Evolutionary conservation across 2,797 vertebrate species (phyloP).

Genomic region (Taenioides sp.): DNA sequence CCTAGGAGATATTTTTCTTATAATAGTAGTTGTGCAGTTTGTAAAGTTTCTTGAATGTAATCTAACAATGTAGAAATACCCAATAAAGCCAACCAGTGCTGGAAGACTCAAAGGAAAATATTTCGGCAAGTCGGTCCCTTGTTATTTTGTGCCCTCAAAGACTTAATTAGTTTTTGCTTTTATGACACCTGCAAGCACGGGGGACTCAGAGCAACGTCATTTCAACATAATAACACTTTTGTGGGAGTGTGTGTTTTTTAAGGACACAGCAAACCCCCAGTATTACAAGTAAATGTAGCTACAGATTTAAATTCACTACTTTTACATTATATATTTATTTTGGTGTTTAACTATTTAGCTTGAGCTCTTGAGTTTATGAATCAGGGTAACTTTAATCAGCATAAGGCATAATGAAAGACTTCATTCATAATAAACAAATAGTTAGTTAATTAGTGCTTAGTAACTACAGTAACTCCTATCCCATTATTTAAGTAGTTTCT

Average conservation of each 20-base stretch:
- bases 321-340: no score
- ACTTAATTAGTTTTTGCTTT: slow-evolving; percentile 48
- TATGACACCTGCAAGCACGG: slow-evolving; percentile 37
- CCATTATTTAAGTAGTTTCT: no score
- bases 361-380: background rate
- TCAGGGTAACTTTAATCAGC: background rate
- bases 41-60: slow-evolving; percentile 22
- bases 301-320: background rate
- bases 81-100: background rate
- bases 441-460: no score
- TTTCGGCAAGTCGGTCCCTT: slow-evolving; percentile 10
- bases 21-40: slow-evolving; percentile 46
- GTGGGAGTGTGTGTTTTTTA: background rate
- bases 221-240: background rate
- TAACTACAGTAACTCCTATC: no score
- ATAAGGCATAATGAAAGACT: no score
- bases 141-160: slow-evolving; percentile 31
- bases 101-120: slow-evolving; percentile 1
- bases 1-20: slow-evolving; percentile 48
- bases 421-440: no score
- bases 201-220: slow-evolving; percentile 20
- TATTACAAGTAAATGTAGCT: background rate
- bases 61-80: background rate
- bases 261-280: background rate
- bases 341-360: background rate